A percentile compares a stretch with the other conserved stretches of the same genome.
Evolutionary conservation across 2,797 vertebrate genomes (phyloP).

Genomic region (Neoniphon sammara): DNA sequence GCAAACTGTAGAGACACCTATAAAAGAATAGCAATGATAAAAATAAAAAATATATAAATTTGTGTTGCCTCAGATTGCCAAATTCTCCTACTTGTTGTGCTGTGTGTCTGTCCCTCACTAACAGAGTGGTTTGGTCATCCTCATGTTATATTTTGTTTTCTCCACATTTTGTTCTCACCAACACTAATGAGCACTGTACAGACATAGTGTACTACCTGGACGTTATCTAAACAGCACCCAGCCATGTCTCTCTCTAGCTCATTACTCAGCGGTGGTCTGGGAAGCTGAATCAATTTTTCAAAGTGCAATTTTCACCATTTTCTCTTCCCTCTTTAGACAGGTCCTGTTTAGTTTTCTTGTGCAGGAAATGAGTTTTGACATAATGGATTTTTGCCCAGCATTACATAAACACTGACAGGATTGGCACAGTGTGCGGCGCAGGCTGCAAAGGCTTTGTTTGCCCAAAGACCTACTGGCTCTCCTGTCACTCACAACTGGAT

Average conservation of each 20-base stretch:
- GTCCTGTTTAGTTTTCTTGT: constrained; percentile 81
- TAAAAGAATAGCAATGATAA: not conserved
- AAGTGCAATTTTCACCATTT: constrained; percentile 81
- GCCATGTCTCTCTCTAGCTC: constrained; percentile 54
- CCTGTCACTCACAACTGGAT: constrained; percentile 66
- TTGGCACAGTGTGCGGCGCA: constrained; percentile 60
- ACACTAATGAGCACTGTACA: constrained; percentile 65
- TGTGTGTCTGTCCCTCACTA: not conserved
- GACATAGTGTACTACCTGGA: constrained; percentile 68
- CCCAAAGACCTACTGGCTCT: constrained; percentile 59
- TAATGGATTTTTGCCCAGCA: constrained; percentile 84
- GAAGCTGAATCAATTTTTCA: constrained; percentile 79
- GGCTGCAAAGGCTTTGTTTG: constrained; percentile 74
- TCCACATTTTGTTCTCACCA: constrained; percentile 52
- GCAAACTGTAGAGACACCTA: not conserved
- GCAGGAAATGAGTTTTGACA: constrained; percentile 87
- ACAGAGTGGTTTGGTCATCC: not conserved
- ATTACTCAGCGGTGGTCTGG: constrained; percentile 77
- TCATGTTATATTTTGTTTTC: constrained; percentile 46
- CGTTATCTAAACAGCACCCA: constrained; percentile 71
- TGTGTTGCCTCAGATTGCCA: no score
- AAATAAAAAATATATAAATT: not conserved
- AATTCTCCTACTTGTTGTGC: not conserved
- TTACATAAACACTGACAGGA: constrained; percentile 78
- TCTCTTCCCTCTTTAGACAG: constrained; percentile 79